These are phyloP conservation scores for Myripristis jacobus DNA, from an alignment of 2,797 vertebrate genomes.

Conservation along the genomic window DNA sequence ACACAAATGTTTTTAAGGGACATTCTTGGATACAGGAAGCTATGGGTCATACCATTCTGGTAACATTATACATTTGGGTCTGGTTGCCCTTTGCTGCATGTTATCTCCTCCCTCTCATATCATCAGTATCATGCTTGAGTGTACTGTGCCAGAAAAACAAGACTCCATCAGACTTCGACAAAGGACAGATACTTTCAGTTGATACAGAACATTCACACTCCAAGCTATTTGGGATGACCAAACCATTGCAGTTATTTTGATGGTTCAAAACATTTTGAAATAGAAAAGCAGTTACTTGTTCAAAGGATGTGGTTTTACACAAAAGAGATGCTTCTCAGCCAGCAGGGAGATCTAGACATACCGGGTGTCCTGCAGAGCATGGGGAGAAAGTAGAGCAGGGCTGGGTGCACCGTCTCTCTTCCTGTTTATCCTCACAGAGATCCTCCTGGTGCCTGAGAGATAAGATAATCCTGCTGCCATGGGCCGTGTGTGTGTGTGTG, in stretches of 20 bases:
- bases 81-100: too few species aligned
- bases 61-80: too few species aligned
- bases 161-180: background rate
- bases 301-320: background rate
- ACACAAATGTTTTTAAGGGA: too few species aligned
- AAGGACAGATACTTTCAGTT: background rate
- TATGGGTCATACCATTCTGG: too few species aligned
- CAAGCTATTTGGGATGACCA: background rate
- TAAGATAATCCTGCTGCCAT: conserved; percentile 51
- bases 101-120: background rate
- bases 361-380: conserved; percentile 9
- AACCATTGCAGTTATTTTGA: background rate
- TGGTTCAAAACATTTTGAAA: background rate
- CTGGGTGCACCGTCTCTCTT: conserved; percentile 26
- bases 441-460: conserved; percentile 42
- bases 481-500: conserved; percentile 12
- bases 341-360: background rate
- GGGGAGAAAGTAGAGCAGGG: conserved; percentile 43
- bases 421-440: conserved; percentile 65
- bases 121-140: background rate
- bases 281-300: background rate
- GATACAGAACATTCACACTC: background rate
- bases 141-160: background rate
- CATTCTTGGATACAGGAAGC: too few species aligned
- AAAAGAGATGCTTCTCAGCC: background rate